These are phyloP conservation scores for Thysanoteuthis rhombus DNA, from an alignment of 2,888 invertebrate species.

Conservation along the genomic window DNA sequence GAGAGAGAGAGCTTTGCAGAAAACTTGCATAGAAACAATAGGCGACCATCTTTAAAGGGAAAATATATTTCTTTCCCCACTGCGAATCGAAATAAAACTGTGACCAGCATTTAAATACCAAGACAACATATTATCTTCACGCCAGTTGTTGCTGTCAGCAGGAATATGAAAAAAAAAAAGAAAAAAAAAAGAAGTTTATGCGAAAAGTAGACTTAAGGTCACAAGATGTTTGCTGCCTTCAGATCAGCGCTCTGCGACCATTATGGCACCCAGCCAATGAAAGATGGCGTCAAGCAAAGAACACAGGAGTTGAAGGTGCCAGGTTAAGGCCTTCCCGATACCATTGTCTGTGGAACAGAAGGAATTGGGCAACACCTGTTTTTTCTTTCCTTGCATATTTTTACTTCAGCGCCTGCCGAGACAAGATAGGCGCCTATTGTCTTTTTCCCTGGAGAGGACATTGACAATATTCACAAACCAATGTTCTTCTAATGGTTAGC, in stretches of 20 bases:
- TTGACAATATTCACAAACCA: not conserved
- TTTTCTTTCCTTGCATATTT: not conserved
- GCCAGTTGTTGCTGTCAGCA: no score
- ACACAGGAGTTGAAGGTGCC: not conserved
- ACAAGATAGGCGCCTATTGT: not conserved
- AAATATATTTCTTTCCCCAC: no score
- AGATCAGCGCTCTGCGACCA: not conserved
- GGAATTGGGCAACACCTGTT: not conserved
- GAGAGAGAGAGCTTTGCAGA: no score
- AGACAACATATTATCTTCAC: no score
- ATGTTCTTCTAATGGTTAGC: no score
- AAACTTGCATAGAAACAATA: no score
- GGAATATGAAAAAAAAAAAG: no score
- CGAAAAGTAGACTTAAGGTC: not conserved
- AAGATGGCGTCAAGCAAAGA: not conserved
- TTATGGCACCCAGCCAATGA: not conserved
- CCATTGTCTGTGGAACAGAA: no score
- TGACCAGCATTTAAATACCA: no score
- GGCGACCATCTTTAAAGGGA: no score
- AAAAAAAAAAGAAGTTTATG: not conserved
- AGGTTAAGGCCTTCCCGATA: not conserved
- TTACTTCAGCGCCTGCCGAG: not conserved
- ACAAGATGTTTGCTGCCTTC: not conserved
- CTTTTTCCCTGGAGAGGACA: not conserved
- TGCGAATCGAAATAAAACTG: no score